These are phyloP conservation scores for Urechis unicinctus DNA, from an alignment of 2,888 invertebrate species.

Conservation along the genomic window DNA sequence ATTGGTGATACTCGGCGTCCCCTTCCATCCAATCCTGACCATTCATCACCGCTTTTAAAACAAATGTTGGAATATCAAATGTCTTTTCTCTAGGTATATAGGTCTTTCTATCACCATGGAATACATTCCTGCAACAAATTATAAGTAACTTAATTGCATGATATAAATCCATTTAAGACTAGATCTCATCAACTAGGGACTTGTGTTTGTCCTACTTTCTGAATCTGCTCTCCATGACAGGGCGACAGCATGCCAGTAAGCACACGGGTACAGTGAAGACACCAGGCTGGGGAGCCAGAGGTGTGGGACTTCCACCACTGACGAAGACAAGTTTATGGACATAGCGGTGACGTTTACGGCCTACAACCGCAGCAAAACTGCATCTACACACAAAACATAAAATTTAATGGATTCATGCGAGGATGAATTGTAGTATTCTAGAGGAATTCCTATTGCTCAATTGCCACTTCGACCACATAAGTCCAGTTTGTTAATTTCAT, in stretches of 20 bases:
- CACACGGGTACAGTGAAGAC: slow-evolving; percentile 53
- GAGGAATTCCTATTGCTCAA: no score
- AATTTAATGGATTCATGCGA: no score
- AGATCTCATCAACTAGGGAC: no score
- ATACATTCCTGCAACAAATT: slow-evolving; percentile 22
- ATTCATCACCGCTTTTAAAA: slow-evolving; percentile 55
- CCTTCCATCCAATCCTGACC: slow-evolving; percentile 67
- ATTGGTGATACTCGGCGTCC: slow-evolving; percentile 62
- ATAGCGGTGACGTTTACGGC: slow-evolving; percentile 56
- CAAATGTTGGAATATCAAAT: slow-evolving; percentile 41
- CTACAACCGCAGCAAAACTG: slow-evolving; percentile 61
- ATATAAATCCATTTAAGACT: neutral
- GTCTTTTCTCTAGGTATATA: slow-evolving; percentile 25
- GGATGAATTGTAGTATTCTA: no score
- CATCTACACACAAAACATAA: slow-evolving; percentile 54
- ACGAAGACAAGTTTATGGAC: slow-evolving; percentile 62
- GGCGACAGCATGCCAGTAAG: slow-evolving; percentile 54
- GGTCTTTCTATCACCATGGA: slow-evolving; percentile 43
- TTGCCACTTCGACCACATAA: no score
- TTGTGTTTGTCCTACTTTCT: slow-evolving; percentile 48
- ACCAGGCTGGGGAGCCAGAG: slow-evolving; percentile 58
- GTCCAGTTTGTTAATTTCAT: no score
- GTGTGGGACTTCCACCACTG: slow-evolving; percentile 65
- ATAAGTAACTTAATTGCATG: neutral
- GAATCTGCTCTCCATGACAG: slow-evolving; percentile 59